These are phyloP conservation scores for Corapipo altera DNA, from an alignment of 2,113 vertebrate species.

Conservation along the genomic window DNA sequence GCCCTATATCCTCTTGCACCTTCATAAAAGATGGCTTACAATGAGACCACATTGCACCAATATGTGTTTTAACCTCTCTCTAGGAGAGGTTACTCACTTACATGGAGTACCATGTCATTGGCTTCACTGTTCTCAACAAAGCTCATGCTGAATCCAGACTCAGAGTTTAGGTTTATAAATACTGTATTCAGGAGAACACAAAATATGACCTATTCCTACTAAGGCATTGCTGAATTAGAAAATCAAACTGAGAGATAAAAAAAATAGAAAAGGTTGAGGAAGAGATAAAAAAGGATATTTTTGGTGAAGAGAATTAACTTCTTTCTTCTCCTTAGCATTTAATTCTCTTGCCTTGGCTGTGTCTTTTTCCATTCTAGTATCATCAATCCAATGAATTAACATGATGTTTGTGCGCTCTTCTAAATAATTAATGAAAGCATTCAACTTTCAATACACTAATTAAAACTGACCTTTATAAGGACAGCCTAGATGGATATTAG, in stretches of 20 bases:
- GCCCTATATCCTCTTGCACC: background rate
- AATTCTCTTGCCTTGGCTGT: background rate
- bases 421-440: background rate
- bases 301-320: background rate
- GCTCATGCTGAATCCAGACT: background rate
- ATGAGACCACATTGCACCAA: background rate
- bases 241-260: background rate
- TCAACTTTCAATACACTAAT: background rate
- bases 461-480: constrained; percentile 8
- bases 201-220: background rate
- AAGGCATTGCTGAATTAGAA: background rate
- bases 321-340: background rate
- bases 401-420: background rate
- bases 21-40: background rate
- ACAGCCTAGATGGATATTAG: background rate
- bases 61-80: background rate
- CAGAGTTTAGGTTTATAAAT: background rate
- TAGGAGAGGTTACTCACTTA: background rate
- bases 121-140: background rate
- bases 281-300: background rate
- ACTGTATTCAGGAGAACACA: background rate
- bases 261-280: background rate
- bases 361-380: background rate
- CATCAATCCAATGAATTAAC: background rate
- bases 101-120: background rate